phyloP scores from a whole-genome alignment of 2,888 invertebrate genomes.

The Tethea ocularis region DNA sequence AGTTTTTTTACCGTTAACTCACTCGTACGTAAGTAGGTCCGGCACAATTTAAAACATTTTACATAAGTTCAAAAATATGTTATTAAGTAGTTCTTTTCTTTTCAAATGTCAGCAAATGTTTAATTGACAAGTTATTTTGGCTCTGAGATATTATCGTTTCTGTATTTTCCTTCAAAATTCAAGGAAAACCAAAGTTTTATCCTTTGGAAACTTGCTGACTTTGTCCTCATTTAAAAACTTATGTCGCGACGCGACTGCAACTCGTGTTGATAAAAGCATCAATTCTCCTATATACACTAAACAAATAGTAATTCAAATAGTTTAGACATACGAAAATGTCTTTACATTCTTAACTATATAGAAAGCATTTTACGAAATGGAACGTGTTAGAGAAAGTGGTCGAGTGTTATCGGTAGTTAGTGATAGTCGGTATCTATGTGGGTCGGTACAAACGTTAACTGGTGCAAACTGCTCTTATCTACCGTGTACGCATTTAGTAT shows the following conservation, averaged over 20 bases:
- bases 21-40: background rate
- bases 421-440: constrained; percentile 76
- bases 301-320: no score
- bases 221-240: background rate
- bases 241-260: no score
- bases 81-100: background rate
- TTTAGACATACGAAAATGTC: no score
- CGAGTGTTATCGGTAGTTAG: constrained; percentile 60
- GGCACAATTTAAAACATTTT: background rate
- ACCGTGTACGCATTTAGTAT: constrained; percentile 33
- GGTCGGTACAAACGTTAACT: constrained; percentile 65
- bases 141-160: background rate
- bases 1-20: background rate
- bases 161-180: background rate
- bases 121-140: background rate
- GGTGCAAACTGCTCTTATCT: constrained; percentile 66
- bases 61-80: no score
- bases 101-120: no score
- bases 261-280: no score
- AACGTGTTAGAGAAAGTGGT: constrained; percentile 68
- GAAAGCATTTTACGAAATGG: constrained; percentile 47
- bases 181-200: background rate
- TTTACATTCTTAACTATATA: no score
- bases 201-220: background rate
- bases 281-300: no score